These are phyloP conservation scores for Rhyacophila evoluta DNA, from an alignment of 2,888 invertebrate species.

Conservation along the genomic window DNA sequence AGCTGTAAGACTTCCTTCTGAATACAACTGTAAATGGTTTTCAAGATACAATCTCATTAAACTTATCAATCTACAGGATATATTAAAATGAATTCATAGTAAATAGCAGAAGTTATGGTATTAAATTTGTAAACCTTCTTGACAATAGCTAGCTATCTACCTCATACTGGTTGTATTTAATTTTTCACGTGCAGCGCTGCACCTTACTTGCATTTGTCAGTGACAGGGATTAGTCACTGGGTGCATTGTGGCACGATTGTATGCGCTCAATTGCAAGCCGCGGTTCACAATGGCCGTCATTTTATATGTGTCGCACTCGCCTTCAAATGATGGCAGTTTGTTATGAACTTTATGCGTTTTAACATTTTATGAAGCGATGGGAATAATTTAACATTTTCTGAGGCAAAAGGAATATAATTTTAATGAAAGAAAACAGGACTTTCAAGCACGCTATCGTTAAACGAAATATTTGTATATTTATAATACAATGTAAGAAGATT, in stretches of 20 bases:
- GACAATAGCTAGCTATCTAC: not conserved
- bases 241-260: conserved; percentile 13
- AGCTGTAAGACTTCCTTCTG: too few species aligned
- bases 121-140: not conserved
- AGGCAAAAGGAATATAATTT: too few species aligned
- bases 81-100: too few species aligned
- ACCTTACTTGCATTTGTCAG: conserved; percentile 6
- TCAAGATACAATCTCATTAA: too few species aligned
- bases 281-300: not conserved
- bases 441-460: too few species aligned
- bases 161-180: not conserved
- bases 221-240: conserved; percentile 8
- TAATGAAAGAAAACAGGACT: too few species aligned
- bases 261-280: conserved; percentile 11
- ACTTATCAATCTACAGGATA: too few species aligned
- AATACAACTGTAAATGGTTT: too few species aligned
- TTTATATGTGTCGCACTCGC: conserved; percentile 12
- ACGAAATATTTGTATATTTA: too few species aligned
- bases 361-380: not conserved
- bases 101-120: not conserved
- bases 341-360: not conserved
- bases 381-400: too few species aligned
- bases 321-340: conserved; percentile 1
- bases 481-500: too few species aligned
- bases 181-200: not conserved